Base-by-base conservation (phyloP, 1,140 invertebrate genomes). In the Hetaerina americana region DNA sequence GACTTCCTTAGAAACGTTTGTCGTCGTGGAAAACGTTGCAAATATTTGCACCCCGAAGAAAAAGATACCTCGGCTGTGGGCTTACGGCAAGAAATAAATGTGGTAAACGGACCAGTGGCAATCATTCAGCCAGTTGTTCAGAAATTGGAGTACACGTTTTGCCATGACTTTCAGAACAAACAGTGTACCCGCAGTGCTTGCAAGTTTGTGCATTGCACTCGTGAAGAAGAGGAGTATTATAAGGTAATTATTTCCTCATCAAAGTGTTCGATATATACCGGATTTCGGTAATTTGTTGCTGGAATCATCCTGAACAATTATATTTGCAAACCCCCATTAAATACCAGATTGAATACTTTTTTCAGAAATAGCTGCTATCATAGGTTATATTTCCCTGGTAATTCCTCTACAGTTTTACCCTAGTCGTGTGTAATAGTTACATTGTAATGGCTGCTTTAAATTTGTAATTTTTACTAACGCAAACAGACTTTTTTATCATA, bases 111-210 rank as follows among this genome's bases (percentile, higher is more conserved):
- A 15, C 24, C 70, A 8, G n/a, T 28, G 27, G 1, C 6, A 26
- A 24, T 71, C 67, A 69, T 1, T 26, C 26, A 69, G 26, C n/a
- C 68, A 76, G 71, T 3, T 70, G 57, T 27, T 26, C 18, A 15
- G 12, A 72, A 76, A 72, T 70, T 57, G 22, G 73, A 75, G 49
- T 73, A 76, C 70, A 82, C 86, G n/a, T 93, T 94, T 78, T 94
- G 92, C 78, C 91, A 93, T 78, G 92, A 94, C 78, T 93, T 85
- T 81, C 92, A 93, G 79, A 93, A 93, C 79, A 87, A 85, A 15
- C 84, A 85, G 70, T 90, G 89, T 77, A 82, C 84, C 22, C 83
- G 89, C 76, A 80, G 84, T 0, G 86, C 86, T 66, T 89, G 87
- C 76, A 87, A 89, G 76, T 94, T 93, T 79, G 83, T 93, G 27